Evolutionary conservation across 1,140 invertebrate species (phyloP), one percentile per base, ranked within the genome.

Genomic region (Diplogasteroides magnus): DNA sequence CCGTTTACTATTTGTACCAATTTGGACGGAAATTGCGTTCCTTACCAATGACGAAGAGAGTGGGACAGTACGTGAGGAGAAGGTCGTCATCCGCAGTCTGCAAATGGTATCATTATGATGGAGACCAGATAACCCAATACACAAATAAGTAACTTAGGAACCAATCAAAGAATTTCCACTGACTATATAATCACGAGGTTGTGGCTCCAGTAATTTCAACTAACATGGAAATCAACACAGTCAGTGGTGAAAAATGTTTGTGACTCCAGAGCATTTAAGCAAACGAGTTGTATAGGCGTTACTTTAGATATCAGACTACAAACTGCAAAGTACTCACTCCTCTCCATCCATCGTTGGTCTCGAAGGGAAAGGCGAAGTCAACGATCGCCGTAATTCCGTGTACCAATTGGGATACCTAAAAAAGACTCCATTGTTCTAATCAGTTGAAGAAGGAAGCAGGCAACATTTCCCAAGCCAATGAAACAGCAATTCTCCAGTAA

Each of bases 31-130:
- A 26, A 11, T 37, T 31, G 26, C 28, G 55, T 57, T 72, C 57
- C 23, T 64, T 15, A n/a, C 70, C 70, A 14, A 72, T 37, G 2
- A 72, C 60, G 56, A 72, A 72, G 29, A 72, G 70, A 28, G 61
- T 63, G 1, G 70, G 70, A 28, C 70, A 72, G 48, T 72, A 72
- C 3, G 70, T 72, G 27, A 72, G 63, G 23, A 62, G 61, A n/a
- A 72, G 67, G 59, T 72, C 70, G 28, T 72, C 70, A 29, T 72
- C 70, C n/a, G 70, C 29, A 23, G 67, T 68, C 67, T 68, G 67
- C 3, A 68, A 62, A n/a, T n/a, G n/a, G n/a, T n/a, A n/a, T n/a
- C n/a, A n/a, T n/a, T n/a, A n/a, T n/a, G n/a, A n/a, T n/a, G n/a
- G n/a, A n/a, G n/a, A n/a, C n/a, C n/a, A n/a, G n/a, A n/a, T n/a